Evolutionary conservation across 2,113 vertebrate species (phyloP), one percentile per base, ranked within the genome.

Genomic region (Rhizomys pruinosus): DNA sequence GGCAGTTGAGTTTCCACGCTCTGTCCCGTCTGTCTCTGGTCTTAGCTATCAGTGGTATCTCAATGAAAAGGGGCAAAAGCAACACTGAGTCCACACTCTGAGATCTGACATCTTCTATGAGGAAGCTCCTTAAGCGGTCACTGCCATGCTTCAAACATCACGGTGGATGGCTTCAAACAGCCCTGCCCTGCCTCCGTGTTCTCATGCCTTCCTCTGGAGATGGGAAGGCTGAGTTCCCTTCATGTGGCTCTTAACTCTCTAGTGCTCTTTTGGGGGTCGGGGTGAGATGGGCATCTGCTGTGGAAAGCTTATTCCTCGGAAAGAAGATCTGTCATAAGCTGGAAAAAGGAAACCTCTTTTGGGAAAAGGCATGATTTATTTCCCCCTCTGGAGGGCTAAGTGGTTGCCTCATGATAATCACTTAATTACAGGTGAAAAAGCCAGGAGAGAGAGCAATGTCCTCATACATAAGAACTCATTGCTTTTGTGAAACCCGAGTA

Each of bases 341-440:
- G 52, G 92, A 91, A 95, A 96, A 57, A 93, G 4, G 87, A 97
- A 78, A 81, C 93, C 93, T 93, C 96, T 90, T 84, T 69, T 29
- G 77, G 84, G 96, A 87, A 90, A 89, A 59, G 15, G 25, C 12
- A 10, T 92, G 39, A 9, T 52, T 84, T 80, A n/a, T 89, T 72
- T 69, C 85, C 47, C 72, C 68, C 93, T 93, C 92, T 37, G 61
- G 39, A 29, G 85, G 44, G n/a, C 80, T 94, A 73, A 34, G 47
- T 47, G 44, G 17, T 79, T 72, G 55, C 76, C 25, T 94, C 76
- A 27, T 52, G 4, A 11, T 85, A 47, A 81, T 79, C 16, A 34
- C 76, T 90, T 95, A 95, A 90, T 95, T 95, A 27, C 42, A 74
- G 39, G 86, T 25, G 61, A 42, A 85, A 69, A 13, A 39, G 19